These are phyloP conservation scores for Megaceryle torquata DNA, from an alignment of 2,113 vertebrate species.

Conservation along the genomic window DNA sequence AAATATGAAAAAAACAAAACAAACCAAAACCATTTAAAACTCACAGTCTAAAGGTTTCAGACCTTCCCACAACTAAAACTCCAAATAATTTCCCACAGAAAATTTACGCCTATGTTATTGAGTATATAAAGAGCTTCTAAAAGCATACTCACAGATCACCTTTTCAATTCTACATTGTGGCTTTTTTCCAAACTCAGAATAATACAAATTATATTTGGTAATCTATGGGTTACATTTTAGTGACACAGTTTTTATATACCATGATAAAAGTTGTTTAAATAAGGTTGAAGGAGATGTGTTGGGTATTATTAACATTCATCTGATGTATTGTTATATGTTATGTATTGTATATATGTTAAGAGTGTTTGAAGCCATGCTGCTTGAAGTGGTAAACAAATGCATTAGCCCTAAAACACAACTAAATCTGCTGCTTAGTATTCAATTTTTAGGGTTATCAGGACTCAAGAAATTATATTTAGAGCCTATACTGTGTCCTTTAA, in stretches of 20 bases:
- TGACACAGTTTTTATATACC: neutral
- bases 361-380: neutral
- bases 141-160: neutral
- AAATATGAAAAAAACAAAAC: neutral
- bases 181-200: neutral
- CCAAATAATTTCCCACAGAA: neutral
- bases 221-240: neutral
- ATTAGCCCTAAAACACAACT: neutral
- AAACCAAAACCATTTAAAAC: neutral
- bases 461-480: neutral
- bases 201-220: neutral
- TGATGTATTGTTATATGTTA: too few relatives aligned
- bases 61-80: neutral
- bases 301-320: neutral
- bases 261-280: neutral
- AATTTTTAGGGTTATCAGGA: neutral
- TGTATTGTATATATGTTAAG: too few relatives aligned
- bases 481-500: neutral
- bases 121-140: neutral
- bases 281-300: neutral
- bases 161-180: neutral
- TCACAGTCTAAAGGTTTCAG: neutral
- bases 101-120: neutral
- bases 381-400: neutral
- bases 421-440: neutral